phyloP scores from a whole-genome alignment of 2,888 invertebrate species.

The Neoitamus cyanurus region DNA sequence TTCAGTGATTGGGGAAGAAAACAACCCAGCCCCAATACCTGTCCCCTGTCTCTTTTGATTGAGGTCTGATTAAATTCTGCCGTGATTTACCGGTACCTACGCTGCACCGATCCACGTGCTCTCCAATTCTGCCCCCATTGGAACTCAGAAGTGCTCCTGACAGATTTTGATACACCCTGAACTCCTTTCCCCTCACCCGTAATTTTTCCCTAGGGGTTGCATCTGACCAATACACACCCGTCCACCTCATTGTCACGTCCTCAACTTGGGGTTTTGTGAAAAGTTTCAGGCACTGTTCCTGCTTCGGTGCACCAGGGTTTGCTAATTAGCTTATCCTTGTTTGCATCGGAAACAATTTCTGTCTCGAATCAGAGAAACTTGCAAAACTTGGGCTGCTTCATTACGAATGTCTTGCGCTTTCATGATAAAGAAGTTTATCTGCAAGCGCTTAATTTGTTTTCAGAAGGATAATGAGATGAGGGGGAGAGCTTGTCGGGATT shows the following conservation, averaged over 20 bases:
- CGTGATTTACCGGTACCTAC: background rate
- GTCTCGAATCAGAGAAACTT: background rate
- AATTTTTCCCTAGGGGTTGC: background rate
- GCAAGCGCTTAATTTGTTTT: background rate
- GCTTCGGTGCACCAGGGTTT: background rate
- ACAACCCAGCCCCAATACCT: background rate
- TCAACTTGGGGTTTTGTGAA: background rate
- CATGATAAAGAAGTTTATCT: background rate
- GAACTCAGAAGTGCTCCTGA: background rate
- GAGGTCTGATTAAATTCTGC: background rate
- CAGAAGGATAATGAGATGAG: background rate
- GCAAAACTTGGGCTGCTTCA: background rate
- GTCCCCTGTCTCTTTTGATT: background rate
- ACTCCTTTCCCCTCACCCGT: background rate
- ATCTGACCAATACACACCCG: background rate
- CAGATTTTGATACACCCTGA: background rate
- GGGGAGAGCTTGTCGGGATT: background rate
- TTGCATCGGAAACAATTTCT: background rate
- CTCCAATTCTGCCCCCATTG: background rate
- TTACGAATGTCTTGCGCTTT: background rate
- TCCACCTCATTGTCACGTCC: background rate
- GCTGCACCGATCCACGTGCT: background rate
- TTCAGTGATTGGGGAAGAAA: background rate
- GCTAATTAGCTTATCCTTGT: background rate
- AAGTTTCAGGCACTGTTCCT: background rate